Base-by-base conservation (phyloP, 2,888 invertebrate genomes). In the Exephanes ischioxanthus region DNA sequence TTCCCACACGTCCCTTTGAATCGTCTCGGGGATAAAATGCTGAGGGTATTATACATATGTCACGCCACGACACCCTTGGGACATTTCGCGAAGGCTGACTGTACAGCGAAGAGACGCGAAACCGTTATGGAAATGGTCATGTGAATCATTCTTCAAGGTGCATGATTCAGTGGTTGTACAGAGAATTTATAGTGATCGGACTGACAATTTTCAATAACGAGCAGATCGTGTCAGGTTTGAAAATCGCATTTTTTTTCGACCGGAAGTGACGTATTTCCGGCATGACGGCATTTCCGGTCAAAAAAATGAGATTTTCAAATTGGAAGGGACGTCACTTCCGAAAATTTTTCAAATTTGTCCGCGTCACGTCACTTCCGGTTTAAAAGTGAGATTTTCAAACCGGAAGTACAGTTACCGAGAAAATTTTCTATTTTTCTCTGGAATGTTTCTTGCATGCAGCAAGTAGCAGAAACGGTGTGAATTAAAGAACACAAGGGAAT, bases 141-240 rank as follows among this genome's bases (percentile, higher is more conserved):
- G 26, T 55, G 7, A 37, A 67, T 77, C 77, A 67, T 48, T 75
- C 75, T 63, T 53, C 66, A 3, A 30, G 61, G 51, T 22, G 22
- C 55, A 45, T 16, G 45, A n/a, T 4, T 26, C 41, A 11, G n/a
- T 7, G 14, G 19, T 6, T n/a, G 22, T 26, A 26, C 14, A 16
- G 2, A n/a, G 53, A 26, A 26, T 68, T 67, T 5, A 45, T 41
- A 76, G 19, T 22, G 37, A 66, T 76, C 73, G 30, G 63, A 19
- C 16, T 2, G 5, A 4, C 66, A 1, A 66, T 22, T 41, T 67
- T 77, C 41, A 41, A 19, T 2, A 61, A 61, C 14, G 1, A 16
- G 2, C 26, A 61, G 30, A n/a, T 9, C 19, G 19, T 7, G 7
- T 22, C 55, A 11, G 11, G 41, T 41, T 41, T 11, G 0, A 41